Evolutionary conservation across 2,113 vertebrate genomes (phyloP).

Genomic region (Benitochromis conjunctus): DNA sequence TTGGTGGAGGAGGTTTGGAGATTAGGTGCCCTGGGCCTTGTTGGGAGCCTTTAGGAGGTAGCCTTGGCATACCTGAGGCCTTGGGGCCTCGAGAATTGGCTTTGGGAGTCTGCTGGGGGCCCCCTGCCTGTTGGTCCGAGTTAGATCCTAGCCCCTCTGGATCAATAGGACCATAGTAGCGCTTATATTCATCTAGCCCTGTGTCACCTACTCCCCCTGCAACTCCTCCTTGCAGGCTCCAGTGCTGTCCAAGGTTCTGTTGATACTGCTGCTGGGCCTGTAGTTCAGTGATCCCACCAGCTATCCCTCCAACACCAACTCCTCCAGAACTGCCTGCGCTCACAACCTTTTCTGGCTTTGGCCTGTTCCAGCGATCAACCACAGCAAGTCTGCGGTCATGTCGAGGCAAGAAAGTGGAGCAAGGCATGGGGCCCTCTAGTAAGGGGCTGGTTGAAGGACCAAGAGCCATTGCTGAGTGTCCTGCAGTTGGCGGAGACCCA

Average conservation of each 20-base stretch:
- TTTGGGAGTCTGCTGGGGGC: constrained; percentile 71
- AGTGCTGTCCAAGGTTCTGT: constrained; percentile 64
- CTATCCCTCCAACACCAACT: constrained; percentile 62
- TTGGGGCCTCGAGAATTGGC: constrained; percentile 60
- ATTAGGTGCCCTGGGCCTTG: constrained; percentile 56
- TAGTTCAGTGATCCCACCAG: constrained; percentile 67
- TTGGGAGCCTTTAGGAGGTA: constrained; percentile 58
- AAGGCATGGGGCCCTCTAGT: constrained; percentile 79
- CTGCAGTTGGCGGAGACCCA: constrained; percentile 70
- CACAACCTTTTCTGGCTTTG: constrained; percentile 76
- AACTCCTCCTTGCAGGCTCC: constrained; percentile 55
- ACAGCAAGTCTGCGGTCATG: constrained; percentile 80
- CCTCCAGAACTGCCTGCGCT: constrained; percentile 60
- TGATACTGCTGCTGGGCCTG: constrained; percentile 67
- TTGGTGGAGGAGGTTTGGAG: constrained; percentile 57
- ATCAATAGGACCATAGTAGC: constrained; percentile 89
- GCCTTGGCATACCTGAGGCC: constrained; percentile 61
- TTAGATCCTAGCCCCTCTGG: constrained; percentile 80
- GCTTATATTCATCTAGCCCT: constrained; percentile 84
- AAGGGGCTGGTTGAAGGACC: constrained; percentile 80
- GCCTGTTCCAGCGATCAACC: constrained; percentile 84
- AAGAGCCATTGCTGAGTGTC: constrained; percentile 75
- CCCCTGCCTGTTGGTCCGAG: constrained; percentile 61
- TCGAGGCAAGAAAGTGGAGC: constrained; percentile 82
- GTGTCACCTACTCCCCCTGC: constrained; percentile 48